Base-by-base conservation (phyloP, 2,888 invertebrate species). In the Mythimna vitellina region DNA sequence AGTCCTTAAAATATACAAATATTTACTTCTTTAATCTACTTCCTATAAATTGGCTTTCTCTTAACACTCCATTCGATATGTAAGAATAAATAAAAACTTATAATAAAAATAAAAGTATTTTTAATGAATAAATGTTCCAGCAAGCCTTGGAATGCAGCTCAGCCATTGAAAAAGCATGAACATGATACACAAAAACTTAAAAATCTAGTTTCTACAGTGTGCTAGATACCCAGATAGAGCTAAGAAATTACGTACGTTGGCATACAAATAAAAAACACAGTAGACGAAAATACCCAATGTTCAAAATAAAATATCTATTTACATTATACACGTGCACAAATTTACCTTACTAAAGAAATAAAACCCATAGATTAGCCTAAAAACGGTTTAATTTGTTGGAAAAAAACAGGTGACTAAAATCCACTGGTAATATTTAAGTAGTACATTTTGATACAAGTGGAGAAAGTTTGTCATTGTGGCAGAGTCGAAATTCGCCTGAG, bases 131-230 rank as follows among this genome's bases (percentile, higher is more conserved):
- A 75, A 69, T 71, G 68, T 60, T 60, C 29, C 35, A 76, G 76
- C 71, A 76, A 83, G 76, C 76, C 46, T 69, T 68, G 58, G 38
- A 75, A 54, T 62, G 32, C 69, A 54, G 54, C 67, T 61, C 63
- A 69, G 73, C 62, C 76, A 81, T 73, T 58, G 77, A 70, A 61
- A 61, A 82, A 82, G 82, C 84, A 78, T 81, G 78, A 65, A 68
- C 25, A 84, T 73, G 56, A 69, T 29, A 70, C 51, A 65, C 32
- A 64, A 73, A 69, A 54, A 42, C 62, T 62, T 80, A 49, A 2
- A 54, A 49, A 9, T 54, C 61, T 64, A 62, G 3, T 22, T 35
- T 35, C 35, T 54, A 70, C 57, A 22, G 57, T n/a, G 32, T 51
- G n/a, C 68, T 76, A 56, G 8, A 73, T 12, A 62, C 38, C 38